Evolutionary conservation across 1,140 invertebrate genomes (phyloP).

Genomic region (Chelonus insularis): DNA sequence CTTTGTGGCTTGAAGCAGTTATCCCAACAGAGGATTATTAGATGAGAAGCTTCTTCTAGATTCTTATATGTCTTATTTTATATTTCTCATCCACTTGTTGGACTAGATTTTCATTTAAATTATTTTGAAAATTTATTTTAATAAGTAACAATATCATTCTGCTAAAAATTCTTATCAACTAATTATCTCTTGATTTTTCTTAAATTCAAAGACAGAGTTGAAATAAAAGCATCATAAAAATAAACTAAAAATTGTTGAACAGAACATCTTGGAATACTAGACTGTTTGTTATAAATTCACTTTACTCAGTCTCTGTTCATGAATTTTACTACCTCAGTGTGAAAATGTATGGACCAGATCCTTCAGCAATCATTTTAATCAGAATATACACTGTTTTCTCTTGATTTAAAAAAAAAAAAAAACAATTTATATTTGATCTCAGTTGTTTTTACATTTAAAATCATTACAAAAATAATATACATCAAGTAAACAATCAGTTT

Average conservation of each 20-base stretch:
- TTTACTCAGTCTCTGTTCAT: conserved; percentile 48
- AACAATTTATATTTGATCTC: background rate
- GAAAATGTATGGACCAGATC: conserved; percentile 52
- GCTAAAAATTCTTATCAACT: too few species aligned
- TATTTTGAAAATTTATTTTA: too few species aligned
- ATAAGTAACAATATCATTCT: too few species aligned
- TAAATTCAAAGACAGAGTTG: conserved; percentile 7
- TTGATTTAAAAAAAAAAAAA: background rate
- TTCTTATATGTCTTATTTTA: too few species aligned
- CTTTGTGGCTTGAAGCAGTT: conserved; percentile 42
- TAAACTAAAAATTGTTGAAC: conserved; percentile 60
- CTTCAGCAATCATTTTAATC: too few species aligned
- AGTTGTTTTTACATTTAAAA: too few species aligned
- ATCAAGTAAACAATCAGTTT: too few species aligned
- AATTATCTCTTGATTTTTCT: too few species aligned
- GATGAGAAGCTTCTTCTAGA: background rate
- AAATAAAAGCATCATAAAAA: conserved; percentile 55
- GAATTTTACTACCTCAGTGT: conserved; percentile 46
- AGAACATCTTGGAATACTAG: conserved; percentile 38
- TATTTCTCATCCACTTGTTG: too few species aligned
- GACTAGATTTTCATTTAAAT: too few species aligned
- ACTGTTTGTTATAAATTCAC: conserved; percentile 58
- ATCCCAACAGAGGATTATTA: background rate
- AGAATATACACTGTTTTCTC: conserved; percentile 24
- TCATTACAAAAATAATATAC: too few species aligned